phyloP scores from a whole-genome alignment of 2,797 vertebrate genomes.

The Leptodactylus fallax region DNA sequence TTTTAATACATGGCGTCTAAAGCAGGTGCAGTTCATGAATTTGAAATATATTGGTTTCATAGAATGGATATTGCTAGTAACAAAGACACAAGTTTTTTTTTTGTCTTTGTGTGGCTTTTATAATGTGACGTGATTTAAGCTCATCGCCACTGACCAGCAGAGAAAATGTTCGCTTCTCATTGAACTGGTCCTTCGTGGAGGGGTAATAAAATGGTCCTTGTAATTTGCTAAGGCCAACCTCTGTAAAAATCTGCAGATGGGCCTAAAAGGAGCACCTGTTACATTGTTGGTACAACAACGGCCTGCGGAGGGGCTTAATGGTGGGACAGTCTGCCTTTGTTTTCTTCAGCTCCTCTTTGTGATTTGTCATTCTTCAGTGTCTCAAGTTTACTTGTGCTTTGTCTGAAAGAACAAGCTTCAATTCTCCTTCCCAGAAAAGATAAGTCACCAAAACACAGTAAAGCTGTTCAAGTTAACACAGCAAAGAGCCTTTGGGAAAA shows the following conservation, averaged over 20 bases:
- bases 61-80: neutral
- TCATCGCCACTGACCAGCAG: neutral
- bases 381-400: fast-evolving
- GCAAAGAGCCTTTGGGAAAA: neutral
- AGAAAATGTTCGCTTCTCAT: neutral
- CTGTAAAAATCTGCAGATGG: conserved; percentile 46
- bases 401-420: conserved; percentile 34
- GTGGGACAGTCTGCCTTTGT: conserved; percentile 43
- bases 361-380: conserved; percentile 42
- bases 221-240: conserved; percentile 34
- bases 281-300: conserved; percentile 35
- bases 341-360: conserved; percentile 21
- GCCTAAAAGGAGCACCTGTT: conserved; percentile 47
- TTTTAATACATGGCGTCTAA: neutral
- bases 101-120: neutral
- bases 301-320: conserved; percentile 59
- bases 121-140: neutral
- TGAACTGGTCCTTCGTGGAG: neutral
- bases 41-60: neutral
- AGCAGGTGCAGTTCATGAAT: neutral
- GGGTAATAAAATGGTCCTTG: conserved; percentile 15
- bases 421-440: conserved; percentile 40
- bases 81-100: neutral
- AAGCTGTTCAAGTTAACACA: conserved; percentile 36
- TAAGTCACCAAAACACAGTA: conserved; percentile 40